Conservation (phyloP, 23 tunicate genomes). For the Ascidia mentula region DNA sequence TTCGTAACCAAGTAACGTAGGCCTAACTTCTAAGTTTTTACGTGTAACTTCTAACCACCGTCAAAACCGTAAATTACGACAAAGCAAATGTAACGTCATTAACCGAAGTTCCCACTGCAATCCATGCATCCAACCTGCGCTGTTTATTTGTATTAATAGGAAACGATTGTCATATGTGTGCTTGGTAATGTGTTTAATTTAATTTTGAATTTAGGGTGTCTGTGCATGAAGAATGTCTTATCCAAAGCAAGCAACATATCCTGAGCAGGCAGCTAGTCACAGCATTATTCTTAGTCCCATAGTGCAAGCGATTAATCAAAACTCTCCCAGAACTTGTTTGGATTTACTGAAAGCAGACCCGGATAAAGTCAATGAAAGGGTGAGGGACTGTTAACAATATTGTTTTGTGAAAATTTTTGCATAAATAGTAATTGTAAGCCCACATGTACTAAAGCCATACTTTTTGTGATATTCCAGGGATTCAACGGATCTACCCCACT, state of each 20-base stretch:
- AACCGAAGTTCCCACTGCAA: too few species aligned
- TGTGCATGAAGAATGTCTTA: neutral
- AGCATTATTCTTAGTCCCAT: neutral
- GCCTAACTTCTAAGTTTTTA: too few species aligned
- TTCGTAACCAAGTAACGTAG: too few species aligned
- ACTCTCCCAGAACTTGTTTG: neutral
- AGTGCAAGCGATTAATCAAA: neutral
- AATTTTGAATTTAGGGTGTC: too few species aligned
- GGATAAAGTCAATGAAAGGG: neutral
- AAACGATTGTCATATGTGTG: too few species aligned
- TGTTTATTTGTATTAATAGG: too few species aligned
- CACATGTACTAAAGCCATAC: neutral
- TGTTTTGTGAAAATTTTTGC: too few species aligned
- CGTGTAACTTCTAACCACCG: too few species aligned
- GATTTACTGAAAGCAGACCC: neutral
- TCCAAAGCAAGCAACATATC: neutral
- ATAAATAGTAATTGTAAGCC: neutral
- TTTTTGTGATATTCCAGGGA: constrained; percentile 22
- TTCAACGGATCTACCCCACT: constrained; percentile 75
- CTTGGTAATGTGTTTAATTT: too few species aligned
- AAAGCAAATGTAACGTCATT: too few species aligned
- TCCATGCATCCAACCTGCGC: too few species aligned
- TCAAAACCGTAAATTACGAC: too few species aligned
- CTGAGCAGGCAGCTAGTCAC: neutral
- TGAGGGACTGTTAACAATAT: neutral